phyloP scores from a whole-genome alignment of 2,888 invertebrate species.

The Netelia melanura region DNA sequence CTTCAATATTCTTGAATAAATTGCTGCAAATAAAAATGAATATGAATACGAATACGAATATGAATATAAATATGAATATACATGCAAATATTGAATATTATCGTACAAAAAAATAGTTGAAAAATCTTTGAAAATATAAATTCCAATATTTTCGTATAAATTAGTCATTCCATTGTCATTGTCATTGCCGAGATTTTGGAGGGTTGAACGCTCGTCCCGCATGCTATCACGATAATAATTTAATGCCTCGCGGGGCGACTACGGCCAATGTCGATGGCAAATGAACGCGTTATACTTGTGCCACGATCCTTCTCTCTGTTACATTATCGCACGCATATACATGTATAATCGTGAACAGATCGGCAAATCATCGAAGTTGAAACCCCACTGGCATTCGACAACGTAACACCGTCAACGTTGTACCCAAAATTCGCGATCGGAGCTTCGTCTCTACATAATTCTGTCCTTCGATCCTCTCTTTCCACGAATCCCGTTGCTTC shows the following conservation, averaged over 20 bases:
- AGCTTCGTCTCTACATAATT: conserved; percentile 38
- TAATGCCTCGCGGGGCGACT: conserved; percentile 76
- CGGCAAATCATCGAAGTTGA: conserved; percentile 82
- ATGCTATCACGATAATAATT: conserved; percentile 80
- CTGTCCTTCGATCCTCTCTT: conserved; percentile 56
- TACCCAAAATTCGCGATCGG: conserved; percentile 51
- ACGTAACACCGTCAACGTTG: conserved; percentile 83
- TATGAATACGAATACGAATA: no score
- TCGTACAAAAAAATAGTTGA: background rate
- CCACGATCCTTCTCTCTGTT: conserved; percentile 51
- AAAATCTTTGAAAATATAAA: background rate
- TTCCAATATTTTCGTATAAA: background rate
- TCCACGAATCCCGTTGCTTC: conserved; percentile 48
- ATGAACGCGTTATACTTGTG: conserved; percentile 69
- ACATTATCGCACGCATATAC: conserved; percentile 56
- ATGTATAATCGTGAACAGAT: conserved; percentile 79
- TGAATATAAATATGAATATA: no score
- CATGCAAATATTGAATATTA: no score
- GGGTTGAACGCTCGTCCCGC: conserved; percentile 65
- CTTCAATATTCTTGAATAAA: no score
- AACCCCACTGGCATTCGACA: conserved; percentile 80
- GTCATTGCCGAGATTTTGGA: conserved; percentile 37
- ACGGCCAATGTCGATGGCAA: conserved; percentile 74
- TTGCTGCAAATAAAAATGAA: no score
- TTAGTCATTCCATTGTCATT: background rate